Percentiles rank a stretch among this genome's conserved stretches.
Evolutionary conservation across 2,797 vertebrate species (phyloP).

Genomic region (Salarias fasciatus): DNA sequence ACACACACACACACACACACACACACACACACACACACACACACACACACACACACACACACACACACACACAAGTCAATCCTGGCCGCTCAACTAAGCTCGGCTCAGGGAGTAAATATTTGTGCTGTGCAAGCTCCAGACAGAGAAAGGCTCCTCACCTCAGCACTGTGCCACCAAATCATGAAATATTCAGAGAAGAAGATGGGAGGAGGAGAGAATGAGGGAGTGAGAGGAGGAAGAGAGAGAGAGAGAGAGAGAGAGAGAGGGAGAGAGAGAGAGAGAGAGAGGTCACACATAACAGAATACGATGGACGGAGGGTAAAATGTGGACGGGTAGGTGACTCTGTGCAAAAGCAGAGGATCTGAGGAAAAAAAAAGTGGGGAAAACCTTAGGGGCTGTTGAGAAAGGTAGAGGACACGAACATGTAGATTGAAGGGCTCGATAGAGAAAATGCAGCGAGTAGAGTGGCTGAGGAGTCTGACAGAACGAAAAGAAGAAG

Average conservation of each 20-base stretch:
- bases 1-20: conserved; percentile 33
- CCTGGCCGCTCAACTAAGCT: conserved; percentile 66
- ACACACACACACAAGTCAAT: conserved; percentile 51
- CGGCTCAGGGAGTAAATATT: conserved; percentile 90
- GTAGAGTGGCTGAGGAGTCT: conserved; percentile 33
- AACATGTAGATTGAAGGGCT: conserved; percentile 19
- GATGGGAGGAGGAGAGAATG: conserved; percentile 21
- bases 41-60: conserved; percentile 37
- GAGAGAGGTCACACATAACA: conserved; percentile 66
- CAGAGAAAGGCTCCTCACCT: conserved; percentile 85
- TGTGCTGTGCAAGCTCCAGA: conserved; percentile 87
- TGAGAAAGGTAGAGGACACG: conserved; percentile 32
- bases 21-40: conserved; percentile 44
- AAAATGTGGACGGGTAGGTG: conserved; percentile 52
- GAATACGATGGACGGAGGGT: conserved; percentile 56
- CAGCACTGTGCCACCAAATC: conserved; percentile 82
- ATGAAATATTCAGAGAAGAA: conserved; percentile 93
- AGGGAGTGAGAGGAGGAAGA: conserved; percentile 36
- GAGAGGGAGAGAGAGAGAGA: conserved; percentile 8
- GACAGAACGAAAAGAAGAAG: conserved; percentile 36
- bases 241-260: conserved; percentile 29
- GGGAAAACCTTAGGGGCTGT: conserved; percentile 35
- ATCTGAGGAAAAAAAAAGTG: conserved; percentile 58
- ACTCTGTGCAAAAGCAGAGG: conserved; percentile 42
- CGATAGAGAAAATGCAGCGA: conserved; percentile 17